Base-by-base conservation (phyloP, 2,797 vertebrate species). In the Microchirus variegatus region DNA sequence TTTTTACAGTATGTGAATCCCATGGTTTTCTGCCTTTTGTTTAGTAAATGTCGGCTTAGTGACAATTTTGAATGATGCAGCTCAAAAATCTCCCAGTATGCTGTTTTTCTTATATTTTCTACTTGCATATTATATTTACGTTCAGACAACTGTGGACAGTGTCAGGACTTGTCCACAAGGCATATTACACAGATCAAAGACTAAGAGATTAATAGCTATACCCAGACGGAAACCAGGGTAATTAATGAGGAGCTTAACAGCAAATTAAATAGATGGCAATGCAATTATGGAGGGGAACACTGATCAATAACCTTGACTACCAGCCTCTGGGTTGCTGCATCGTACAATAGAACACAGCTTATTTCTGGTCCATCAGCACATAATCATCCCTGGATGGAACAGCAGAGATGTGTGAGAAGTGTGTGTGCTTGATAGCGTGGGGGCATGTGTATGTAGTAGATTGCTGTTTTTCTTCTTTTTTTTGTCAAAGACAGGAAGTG, bases 291-390 rank as follows among this genome's bases (percentile, higher is more conserved):
- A 77, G 83, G 78, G 81, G 81, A 87, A 60, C 63, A 65, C 75
- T 83, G 88, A 92, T 91, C 90, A 89, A 90, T 90, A 91, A 90
- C 80, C 83, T 86, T 78, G 77, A 86, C 77, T 75, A 79, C 75
- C 65, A 80, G 83, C 81, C 79, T 76, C 69, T 62, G 66, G 84
- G 68, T 80, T 44, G 63, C 58, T 57, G 74, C 71, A 67, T 69
- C 72, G 75, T 69, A 77, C 65, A 76, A 75, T 51, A 73, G 53
- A 79, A 63, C 16, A 3, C 6, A 53, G 61, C 42, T 47, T 63
- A 45, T 73, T 68, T 74, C 67, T 51, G 19, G 60, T 63, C 52
- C 73, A 81, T 82, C 77, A 73, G 75, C 42, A 54, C 36, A 75
- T 53, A 75, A 72, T 67, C 73, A 78, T 55, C 37, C 40, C 22